Base-by-base conservation (phyloP, 2,888 invertebrate species). In the Girardia tigrina region DNA sequence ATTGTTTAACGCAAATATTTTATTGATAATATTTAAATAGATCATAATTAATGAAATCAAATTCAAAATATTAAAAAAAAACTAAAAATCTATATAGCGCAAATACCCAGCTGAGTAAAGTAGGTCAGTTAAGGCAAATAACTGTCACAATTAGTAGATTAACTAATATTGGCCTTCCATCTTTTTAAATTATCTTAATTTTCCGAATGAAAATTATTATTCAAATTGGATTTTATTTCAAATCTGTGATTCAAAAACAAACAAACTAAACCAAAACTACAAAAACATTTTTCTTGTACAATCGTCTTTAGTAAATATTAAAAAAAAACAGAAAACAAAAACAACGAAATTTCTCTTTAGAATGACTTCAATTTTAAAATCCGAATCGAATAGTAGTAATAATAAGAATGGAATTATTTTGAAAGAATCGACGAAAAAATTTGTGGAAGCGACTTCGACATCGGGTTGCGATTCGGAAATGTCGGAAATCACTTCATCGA, bases 41-140 rank as follows among this genome's bases (percentile, higher is more conserved):
- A 12, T 36, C 8, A 36, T 12, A 12, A 36, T 36, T 36, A 12
- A 36, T 12, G 16, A 36, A 36, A n/a, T n/a, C n/a, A n/a, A n/a
- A n/a, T n/a, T n/a, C n/a, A n/a, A 36, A 36, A 16, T 8, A 12
- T 12, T 36, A 12, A 36, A 36, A 56, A 56, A 20, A 56, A 56
- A 56, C 4, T 2, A 4, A 56, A 4, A 56, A 56, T 56, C 56
- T 56, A 56, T 56, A 56, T 56, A 56, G 23, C 56, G 56, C 56
- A 56, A 56, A 56, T 56, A 56, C 56, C 56, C 56, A 56, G 56
- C 56, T 56, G 56, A 56, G 56, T 56, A 56, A 56, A 56, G 56
- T 56, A 56, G 23, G 56, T 56, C 56, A 56, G 56, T 56, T 56
- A 56, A 56, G 56, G 56, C 56, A 56, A 56, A 56, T 56, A 56